Base-by-base conservation (phyloP, 2,113 vertebrate species). In the human (Homo sapiens) region DNA sequence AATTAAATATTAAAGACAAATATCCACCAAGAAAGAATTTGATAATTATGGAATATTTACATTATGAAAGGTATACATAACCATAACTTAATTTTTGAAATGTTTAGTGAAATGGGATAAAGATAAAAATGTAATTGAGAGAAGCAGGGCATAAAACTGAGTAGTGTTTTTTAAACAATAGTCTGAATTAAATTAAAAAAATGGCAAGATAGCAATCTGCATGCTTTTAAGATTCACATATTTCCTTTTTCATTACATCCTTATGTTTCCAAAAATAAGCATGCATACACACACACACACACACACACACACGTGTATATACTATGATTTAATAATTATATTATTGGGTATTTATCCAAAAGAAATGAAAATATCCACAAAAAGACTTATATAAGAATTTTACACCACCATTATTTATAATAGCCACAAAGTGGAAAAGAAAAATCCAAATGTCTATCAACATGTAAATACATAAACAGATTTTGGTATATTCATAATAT, bases 341-440 rank as follows among this genome's bases (percentile, higher is more conserved):
- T 76, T 43, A 61, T 61, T 55, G 9, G 45, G 5, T 90, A 61
- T 79, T 81, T 90, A 52, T 52, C 70, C 59, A 90, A 75, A 85
- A 48, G 22, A 68, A 82, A 82, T 86, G 32, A 92, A 97, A 89
- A 61, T 97, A 11, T 86, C 61, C 25, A 78, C 40, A 85, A 48
- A 82, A 93, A 79, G 8, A 32, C 20, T 82, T 87, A 40, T 70
- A 48, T 4, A 72, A 40, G n/a, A 82, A 64, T 90, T 81, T 86
- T 38, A 82, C 78, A 70, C 38, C 43, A 80, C 14, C 6, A 27
- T 91, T 55, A 75, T 66, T 93, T 8, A 64, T 76, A 50, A 93
- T 57, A 91, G 61, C 23, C 16, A 38, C 38, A 79, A 70, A 85
- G 20, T 30, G 27, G 79, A 38, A 66, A 75, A 68, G 66, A 59